Base-by-base conservation (phyloP, 2,797 vertebrate species). In the Odontamblyopus lacepedii region DNA sequence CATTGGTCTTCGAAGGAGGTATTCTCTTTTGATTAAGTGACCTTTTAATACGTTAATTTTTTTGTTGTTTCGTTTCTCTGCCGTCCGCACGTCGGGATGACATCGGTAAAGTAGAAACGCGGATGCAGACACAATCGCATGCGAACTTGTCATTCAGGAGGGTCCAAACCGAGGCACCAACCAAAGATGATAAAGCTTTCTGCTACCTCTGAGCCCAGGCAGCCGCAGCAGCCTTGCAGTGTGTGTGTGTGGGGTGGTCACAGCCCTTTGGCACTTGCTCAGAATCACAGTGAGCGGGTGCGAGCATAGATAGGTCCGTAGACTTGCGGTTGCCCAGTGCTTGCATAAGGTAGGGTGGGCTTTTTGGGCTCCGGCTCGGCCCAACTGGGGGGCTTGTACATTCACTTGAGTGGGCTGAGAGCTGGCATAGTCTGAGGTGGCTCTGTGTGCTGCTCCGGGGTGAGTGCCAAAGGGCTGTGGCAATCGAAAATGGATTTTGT, bases 1-100 rank as follows among this genome's bases (percentile, higher is more conserved):
- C 95, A 96, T 96, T 97, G 95, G 95, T 97, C 95, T 95, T 95
- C 13, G 35, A 92, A 94, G 95, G 96, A 97, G 97, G 97, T 97
- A 96, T 96, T 87, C 92, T 91, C 85, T 88, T 91, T 91, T 71
- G 75, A 88, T 89, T 85, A 83, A 87, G 83, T 89, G 75, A 90
- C 83, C 84, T 87, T 92, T 88, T 50, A 86, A 86, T 80, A 89
- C 82, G 78, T 89, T 87, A 82, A 75, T 87, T 75, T 79, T 71
- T 75, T 80, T 81, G 83, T 77, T 19, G 18, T 62, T 35, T 35
- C 32, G 6, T 61, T 61, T 61, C 16, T 16, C 61, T 26, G 61
- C 19, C 18, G 61, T 38, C 30, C 76, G 87, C 83, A 73, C 76
- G 85, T 90, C 84, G 81, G 82, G 76, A 87, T 86, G 78, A 82